A percentile compares a stretch with the other conserved stretches of the same genome.
Conservation (phyloP, 2,888 invertebrate genomes). For the Hydropsyche betteni region DNA sequence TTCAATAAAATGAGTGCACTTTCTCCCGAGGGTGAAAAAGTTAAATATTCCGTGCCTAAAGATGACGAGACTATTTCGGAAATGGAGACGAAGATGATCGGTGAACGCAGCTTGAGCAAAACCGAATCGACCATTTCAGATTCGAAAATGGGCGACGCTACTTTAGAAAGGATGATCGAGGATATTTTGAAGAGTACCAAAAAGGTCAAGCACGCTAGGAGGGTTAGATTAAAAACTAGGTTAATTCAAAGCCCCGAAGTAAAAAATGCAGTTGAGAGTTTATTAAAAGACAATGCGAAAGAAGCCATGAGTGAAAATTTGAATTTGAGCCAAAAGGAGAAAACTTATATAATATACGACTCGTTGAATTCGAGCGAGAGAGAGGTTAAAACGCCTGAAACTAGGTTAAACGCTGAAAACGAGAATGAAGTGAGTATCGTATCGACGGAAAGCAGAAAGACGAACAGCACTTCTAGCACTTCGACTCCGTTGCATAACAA, state of each 20-base stretch:
- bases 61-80: slow-evolving; percentile 64
- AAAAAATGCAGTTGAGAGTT: slow-evolving; percentile 41
- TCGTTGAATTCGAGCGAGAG: slow-evolving; percentile 64
- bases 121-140: slow-evolving; percentile 64
- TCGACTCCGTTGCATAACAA: slow-evolving; percentile 61
- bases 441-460: slow-evolving; percentile 37
- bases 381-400: slow-evolving; percentile 64
- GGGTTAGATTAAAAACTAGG: slow-evolving; percentile 43
- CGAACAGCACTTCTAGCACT: slow-evolving; percentile 55
- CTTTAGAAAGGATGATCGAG: slow-evolving; percentile 70
- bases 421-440: slow-evolving; percentile 39
- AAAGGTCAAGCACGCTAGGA: slow-evolving; percentile 57
- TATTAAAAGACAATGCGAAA: background rate
- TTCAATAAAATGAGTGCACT: slow-evolving; percentile 63
- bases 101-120: slow-evolving; percentile 56
- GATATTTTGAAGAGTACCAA: slow-evolving; percentile 70
- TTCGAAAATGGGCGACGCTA: slow-evolving; percentile 65
- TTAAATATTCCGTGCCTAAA: slow-evolving; percentile 57
- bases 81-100: slow-evolving; percentile 65
- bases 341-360: slow-evolving; percentile 62
- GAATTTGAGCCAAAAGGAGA: slow-evolving; percentile 58
- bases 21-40: slow-evolving; percentile 60
- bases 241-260: slow-evolving; percentile 55
- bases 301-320: slow-evolving; percentile 53
- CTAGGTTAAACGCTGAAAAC: slow-evolving; percentile 52